phyloP scores from a whole-genome alignment of 2,113 vertebrate species.

The Chroicocephalus ridibundus region DNA sequence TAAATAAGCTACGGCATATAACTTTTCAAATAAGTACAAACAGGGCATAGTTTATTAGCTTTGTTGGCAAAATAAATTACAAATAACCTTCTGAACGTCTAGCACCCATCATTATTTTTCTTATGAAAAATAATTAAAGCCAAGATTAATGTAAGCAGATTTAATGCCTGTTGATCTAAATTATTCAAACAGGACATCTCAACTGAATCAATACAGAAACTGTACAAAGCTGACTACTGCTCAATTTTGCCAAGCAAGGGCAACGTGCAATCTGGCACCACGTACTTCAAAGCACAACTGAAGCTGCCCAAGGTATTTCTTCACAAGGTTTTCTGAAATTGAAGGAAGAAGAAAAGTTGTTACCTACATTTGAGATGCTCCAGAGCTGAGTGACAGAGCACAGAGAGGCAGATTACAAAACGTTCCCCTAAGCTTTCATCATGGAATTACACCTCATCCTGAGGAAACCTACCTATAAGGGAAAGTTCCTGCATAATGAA shows the following conservation, averaged over 20 bases:
- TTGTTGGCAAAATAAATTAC: not conserved
- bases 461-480: not conserved
- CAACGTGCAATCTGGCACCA: not conserved
- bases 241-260: not conserved
- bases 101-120: not conserved
- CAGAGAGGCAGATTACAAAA: not conserved
- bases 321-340: not conserved
- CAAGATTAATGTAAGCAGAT: not conserved
- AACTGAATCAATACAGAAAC: not conserved
- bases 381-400: not conserved
- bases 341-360: not conserved
- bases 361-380: accelerated
- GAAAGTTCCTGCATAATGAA: constrained; percentile 24
- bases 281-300: not conserved
- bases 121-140: not conserved
- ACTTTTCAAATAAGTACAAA: not conserved
- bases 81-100: not conserved
- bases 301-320: not conserved
- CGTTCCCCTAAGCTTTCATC: not conserved
- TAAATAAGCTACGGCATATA: not conserved
- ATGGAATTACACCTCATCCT: not conserved
- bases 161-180: not conserved
- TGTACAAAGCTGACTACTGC: not conserved
- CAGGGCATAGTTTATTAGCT: not conserved
- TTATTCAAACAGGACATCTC: not conserved